These are phyloP conservation scores for Machimus rusticus DNA, from an alignment of 2,888 invertebrate genomes.

Conservation along the genomic window DNA sequence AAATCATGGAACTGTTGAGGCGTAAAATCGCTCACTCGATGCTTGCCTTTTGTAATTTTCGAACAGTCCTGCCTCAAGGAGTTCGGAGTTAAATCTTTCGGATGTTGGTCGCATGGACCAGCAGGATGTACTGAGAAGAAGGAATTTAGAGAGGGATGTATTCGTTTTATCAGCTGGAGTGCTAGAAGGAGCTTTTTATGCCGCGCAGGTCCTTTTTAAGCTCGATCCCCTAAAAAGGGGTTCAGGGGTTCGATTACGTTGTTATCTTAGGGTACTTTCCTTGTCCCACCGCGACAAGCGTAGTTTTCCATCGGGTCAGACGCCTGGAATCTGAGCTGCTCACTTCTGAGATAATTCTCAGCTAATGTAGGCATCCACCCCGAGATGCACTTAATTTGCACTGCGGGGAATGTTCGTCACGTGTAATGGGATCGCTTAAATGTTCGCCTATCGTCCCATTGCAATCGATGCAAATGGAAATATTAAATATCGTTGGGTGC, in stretches of 20 bases:
- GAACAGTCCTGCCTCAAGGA: background rate
- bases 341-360: background rate
- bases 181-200: background rate
- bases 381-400: conserved; percentile 30
- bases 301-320: background rate
- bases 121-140: background rate
- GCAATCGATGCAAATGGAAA: conserved; percentile 26
- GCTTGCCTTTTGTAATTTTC: background rate
- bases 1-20: conserved; percentile 27
- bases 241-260: conserved; percentile 35
- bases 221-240: too few relatives aligned
- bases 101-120: background rate
- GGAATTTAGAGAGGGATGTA: background rate
- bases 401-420: conserved; percentile 9
- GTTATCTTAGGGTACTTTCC: background rate
- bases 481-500: conserved; percentile 6
- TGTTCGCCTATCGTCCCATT: background rate
- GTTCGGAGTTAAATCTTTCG: background rate
- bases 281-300: conserved; percentile 21
- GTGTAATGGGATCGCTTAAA: conserved; percentile 14
- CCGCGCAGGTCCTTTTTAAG: background rate
- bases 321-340: background rate
- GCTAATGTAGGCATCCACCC: conserved; percentile 3
- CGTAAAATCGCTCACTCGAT: conserved; percentile 13
- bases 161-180: background rate